Conservation (phyloP, 2,888 invertebrate species). For the Rhimphoctona megacephalus region DNA sequence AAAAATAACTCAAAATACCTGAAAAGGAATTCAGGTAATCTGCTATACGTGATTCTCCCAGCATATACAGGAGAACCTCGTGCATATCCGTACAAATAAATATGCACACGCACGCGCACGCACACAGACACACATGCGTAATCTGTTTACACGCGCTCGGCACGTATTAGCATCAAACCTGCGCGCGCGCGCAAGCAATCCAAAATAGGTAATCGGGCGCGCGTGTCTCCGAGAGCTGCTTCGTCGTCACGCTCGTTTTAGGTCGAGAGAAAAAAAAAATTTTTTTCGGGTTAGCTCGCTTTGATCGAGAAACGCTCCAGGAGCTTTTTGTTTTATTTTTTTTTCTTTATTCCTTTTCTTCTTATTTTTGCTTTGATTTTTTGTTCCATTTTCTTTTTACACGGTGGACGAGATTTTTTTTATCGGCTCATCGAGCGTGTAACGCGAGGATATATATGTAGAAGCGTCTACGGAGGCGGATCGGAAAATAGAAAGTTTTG, state of each 20-base stretch:
- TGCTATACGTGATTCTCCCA: conserved; percentile 10
- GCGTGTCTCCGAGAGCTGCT: conserved; percentile 48
- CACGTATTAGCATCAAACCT: conserved; percentile 59
- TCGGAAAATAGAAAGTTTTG: conserved; percentile 65
- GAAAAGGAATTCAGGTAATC: neutral
- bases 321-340: neutral
- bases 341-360: neutral
- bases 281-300: neutral
- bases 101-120: neutral
- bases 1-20: neutral
- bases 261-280: conserved; percentile 21
- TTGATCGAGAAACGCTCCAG: conserved; percentile 38
- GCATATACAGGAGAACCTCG: too few species aligned
- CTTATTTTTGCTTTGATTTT: neutral
- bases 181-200: conserved; percentile 54
- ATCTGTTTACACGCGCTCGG: conserved; percentile 42
- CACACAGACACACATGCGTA: neutral
- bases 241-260: conserved; percentile 28
- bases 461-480: conserved; percentile 26
- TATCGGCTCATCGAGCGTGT: conserved; percentile 53
- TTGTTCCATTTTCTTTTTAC: conserved; percentile 20
- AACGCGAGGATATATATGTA: conserved; percentile 26
- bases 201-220: conserved; percentile 66
- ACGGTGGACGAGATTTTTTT: conserved; percentile 26
- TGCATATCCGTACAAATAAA: neutral